Evolutionary conservation across 2,888 invertebrate genomes (phyloP), one percentile per base, ranked within the genome.

Genomic region (Patella pellucida): DNA sequence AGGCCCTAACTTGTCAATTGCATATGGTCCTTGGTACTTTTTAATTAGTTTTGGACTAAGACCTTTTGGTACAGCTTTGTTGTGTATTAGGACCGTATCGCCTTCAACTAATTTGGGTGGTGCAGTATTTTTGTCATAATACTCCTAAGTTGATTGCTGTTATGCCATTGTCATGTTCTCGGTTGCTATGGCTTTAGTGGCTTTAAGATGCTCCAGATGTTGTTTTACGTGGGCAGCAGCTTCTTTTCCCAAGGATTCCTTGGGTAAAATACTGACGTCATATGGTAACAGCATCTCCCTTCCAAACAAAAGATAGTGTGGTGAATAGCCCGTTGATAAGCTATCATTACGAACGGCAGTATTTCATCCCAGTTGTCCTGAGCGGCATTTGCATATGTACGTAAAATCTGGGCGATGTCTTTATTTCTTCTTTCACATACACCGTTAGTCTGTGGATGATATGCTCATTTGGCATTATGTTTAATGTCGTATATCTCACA

Each of bases 1-100:
- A 16, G 75, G 75, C 23, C 79, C 79, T 12, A 77, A n/a, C 23
- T 67, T 71, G 9, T 31, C 23, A 62, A 77, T 78, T 16, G 27
- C 68, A n/a, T 69, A 76, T 7, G 79, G 74, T 3, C 72, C 69
- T 69, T 54, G 16, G 51, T 41, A 62, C 54, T 74, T 74, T 15
- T 52, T 71, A 56, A 52, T 68, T 5, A 79, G 68, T 51, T 79
- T 78, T 14, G 74, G 69, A 27, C 77, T 76, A 9, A 68, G 19
- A 3, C 79, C 79, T 14, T 71, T 68, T 5, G 73, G 73, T 50
- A 72, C 70, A 52, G 77, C 73, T 4, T 31, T 67, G 31, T 68
- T 68, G 15, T 52, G 62, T 23, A n/a, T n/a, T n/a, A n/a, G n/a
- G n/a, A n/a, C n/a, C n/a, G n/a, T n/a, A n/a, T n/a, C n/a, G n/a